Conservation (phyloP, 1,140 invertebrate species). For the Eurosta solidaginis region DNA sequence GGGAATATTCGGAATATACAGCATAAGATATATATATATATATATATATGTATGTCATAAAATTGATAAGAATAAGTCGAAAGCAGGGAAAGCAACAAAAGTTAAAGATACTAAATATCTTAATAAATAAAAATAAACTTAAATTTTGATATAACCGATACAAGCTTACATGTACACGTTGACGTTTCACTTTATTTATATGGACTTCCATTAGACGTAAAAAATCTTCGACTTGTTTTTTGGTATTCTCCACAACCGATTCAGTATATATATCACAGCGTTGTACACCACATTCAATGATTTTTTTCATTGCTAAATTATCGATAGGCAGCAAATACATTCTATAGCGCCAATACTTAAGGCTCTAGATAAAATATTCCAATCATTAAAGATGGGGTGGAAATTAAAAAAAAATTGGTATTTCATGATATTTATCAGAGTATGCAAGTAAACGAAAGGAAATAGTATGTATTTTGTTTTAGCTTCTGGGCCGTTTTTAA, state of each 20-base stretch:
- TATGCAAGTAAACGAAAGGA: no score
- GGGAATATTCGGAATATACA: background rate
- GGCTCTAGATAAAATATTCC: slow-evolving; percentile 62
- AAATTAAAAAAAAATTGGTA: no score
- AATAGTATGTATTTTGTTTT: no score
- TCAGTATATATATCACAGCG: slow-evolving; percentile 81
- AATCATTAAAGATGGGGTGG: no score
- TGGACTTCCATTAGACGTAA: slow-evolving; percentile 85
- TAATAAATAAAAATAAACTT: slow-evolving; percentile 27
- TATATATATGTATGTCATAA: no score
- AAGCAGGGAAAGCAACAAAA: background rate
- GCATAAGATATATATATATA: background rate
- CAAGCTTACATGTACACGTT: slow-evolving; percentile 61
- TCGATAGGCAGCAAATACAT: slow-evolving; percentile 83
- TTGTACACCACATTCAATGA: slow-evolving; percentile 68
- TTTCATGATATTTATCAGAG: no score
- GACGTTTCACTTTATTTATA: slow-evolving; percentile 86
- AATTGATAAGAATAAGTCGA: background rate
- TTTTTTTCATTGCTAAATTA: slow-evolving; percentile 73
- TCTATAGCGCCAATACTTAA: slow-evolving; percentile 95
- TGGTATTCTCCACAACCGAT: slow-evolving; percentile 64
- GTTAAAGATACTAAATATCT: slow-evolving; percentile 40
- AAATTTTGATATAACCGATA: background rate
- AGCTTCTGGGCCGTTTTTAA: no score
- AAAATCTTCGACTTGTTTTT: slow-evolving; percentile 76